Conservation (phyloP, 2,113 vertebrate genomes). For the Etheostoma cragini region DNA sequence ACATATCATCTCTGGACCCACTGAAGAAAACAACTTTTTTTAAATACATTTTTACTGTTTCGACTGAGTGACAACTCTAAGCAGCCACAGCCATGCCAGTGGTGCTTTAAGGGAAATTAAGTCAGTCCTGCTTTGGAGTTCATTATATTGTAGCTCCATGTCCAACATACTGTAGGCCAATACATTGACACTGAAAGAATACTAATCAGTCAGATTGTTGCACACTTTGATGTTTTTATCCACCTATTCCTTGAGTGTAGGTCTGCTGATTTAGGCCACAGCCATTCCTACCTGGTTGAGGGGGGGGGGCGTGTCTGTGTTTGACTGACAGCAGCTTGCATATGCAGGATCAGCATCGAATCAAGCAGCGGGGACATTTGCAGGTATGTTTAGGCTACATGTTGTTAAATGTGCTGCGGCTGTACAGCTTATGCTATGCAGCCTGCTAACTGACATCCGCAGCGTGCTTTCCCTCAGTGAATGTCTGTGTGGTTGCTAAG, state of each 20-base stretch:
- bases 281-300: neutral
- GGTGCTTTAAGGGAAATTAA: neutral
- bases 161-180: too few relatives aligned
- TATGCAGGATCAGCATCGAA: neutral
- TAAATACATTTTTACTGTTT: too few relatives aligned
- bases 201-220: neutral
- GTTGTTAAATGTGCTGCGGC: neutral
- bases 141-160: too few relatives aligned
- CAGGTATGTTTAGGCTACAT: neutral
- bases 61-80: neutral
- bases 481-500: neutral
- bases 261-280: neutral
- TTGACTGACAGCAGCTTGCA: neutral
- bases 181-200: too few relatives aligned
- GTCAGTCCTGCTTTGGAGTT: neutral
- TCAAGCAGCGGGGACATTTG: neutral
- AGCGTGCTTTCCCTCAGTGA: neutral
- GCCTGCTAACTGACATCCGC: neutral
- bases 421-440: neutral
- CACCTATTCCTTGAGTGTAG: neutral
- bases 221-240: neutral
- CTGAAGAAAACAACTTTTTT: too few relatives aligned
- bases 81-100: too few relatives aligned
- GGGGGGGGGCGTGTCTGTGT: neutral
- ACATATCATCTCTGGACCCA: neutral